phyloP scores from a whole-genome alignment of 2,888 invertebrate genomes.

The Zaprionus obscuricornis region DNA sequence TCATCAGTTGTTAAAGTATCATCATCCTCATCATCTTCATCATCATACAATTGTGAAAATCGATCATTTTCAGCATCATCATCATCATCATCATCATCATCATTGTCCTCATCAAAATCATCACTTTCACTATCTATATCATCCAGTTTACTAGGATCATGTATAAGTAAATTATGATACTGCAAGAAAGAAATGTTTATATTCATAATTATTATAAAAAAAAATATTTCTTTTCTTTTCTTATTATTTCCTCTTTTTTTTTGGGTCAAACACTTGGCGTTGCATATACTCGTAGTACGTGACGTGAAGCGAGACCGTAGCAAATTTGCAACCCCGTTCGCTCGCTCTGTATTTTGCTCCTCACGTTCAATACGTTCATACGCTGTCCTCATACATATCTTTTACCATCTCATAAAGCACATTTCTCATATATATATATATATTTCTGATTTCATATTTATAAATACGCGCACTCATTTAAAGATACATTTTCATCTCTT shows the following conservation, averaged over 20 bases:
- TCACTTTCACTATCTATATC: constrained; percentile 50
- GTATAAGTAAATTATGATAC: constrained; percentile 74
- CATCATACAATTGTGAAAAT: constrained; percentile 1
- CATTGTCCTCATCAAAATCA: constrained; percentile 43
- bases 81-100: constrained; percentile 22
- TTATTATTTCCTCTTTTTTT: no score
- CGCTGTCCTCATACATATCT: no score
- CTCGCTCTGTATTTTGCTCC: not conserved
- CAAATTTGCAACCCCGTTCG: not conserved
- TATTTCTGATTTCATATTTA: constrained; percentile 61
- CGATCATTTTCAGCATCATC: constrained; percentile 22
- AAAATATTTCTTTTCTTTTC: not conserved
- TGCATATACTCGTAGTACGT: constrained; percentile 54
- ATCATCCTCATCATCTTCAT: constrained; percentile 29
- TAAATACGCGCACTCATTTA: constrained; percentile 56
- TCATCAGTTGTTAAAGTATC: constrained; percentile 2
- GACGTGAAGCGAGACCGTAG: constrained; percentile 32
- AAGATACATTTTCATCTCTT: constrained; percentile 54
- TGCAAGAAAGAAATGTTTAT: constrained; percentile 43
- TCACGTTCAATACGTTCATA: no score
- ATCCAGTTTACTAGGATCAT: constrained; percentile 63
- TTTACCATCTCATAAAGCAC: constrained; percentile 24
- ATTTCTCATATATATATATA: constrained; percentile 37
- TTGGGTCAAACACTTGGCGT: constrained; percentile 59
- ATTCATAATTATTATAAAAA: constrained; percentile 12